Conservation (phyloP, 1,140 invertebrate genomes). For the Gonatopus flavifemur region DNA sequence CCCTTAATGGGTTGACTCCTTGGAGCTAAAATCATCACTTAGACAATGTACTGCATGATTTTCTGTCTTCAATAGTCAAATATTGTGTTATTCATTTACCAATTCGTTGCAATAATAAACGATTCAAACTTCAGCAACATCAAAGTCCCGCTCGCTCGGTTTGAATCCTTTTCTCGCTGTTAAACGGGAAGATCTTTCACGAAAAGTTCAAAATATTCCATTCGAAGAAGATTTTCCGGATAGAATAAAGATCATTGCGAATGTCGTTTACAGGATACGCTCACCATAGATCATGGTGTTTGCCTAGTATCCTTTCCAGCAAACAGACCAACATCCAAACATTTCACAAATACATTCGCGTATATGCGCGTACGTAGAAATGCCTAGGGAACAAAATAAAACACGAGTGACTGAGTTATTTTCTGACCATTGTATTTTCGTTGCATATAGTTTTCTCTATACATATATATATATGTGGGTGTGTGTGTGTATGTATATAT, state of each 20-base stretch:
- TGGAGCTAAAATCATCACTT: too few relatives aligned
- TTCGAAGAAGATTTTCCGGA: constrained; percentile 32
- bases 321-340: neutral
- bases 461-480: constrained; percentile 1
- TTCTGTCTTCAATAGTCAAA: too few relatives aligned
- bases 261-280: constrained; percentile 26
- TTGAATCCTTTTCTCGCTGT: too few relatives aligned
- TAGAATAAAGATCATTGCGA: constrained; percentile 17
- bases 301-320: constrained; percentile 19
- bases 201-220: too few relatives aligned
- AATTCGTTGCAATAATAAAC: too few relatives aligned
- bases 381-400: too few relatives aligned
- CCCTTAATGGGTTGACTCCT: too few relatives aligned
- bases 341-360: neutral
- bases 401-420: constrained; percentile 36
- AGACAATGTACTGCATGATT: too few relatives aligned
- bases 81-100: too few relatives aligned
- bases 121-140: too few relatives aligned
- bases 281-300: constrained; percentile 30
- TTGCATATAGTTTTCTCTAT: constrained; percentile 10
- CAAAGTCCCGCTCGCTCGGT: too few relatives aligned
- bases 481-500: neutral
- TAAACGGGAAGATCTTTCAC: too few relatives aligned
- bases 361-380: constrained; percentile 21
- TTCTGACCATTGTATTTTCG: constrained; percentile 32